Conservation (phyloP, 2,888 invertebrate genomes). For the Ethmia dodecea region DNA sequence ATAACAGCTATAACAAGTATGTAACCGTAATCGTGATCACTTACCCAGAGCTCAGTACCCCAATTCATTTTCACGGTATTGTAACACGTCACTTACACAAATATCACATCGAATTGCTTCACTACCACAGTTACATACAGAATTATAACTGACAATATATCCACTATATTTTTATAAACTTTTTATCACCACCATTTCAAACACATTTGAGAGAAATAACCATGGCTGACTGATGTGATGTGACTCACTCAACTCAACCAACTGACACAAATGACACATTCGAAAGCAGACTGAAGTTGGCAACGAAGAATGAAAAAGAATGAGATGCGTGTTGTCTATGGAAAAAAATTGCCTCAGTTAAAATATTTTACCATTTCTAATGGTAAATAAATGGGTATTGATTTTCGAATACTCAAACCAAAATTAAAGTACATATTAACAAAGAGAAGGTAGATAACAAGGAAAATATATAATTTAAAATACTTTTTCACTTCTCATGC, state of each 20-base stretch:
- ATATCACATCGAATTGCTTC: conserved; percentile 66
- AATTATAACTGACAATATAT: conserved; percentile 37
- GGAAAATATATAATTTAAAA: too few relatives aligned
- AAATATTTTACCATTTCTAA: too few relatives aligned
- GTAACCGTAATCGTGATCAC: conserved; percentile 31
- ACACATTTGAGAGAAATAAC: conserved; percentile 63
- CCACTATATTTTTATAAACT: conserved; percentile 43
- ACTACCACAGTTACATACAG: conserved; percentile 49
- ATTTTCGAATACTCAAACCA: too few relatives aligned
- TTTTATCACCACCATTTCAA: conserved; percentile 68
- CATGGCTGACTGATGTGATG: conserved; percentile 75
- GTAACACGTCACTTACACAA: conserved; percentile 64
- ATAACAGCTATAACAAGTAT: too few relatives aligned
- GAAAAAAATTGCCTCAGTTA: too few relatives aligned
- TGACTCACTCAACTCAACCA: conserved; percentile 10
- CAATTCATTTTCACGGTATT: conserved; percentile 78
- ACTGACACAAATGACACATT: conserved; percentile 29
- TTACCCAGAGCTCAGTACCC: conserved; percentile 84
- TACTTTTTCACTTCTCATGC: too few relatives aligned
- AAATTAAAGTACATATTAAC: too few relatives aligned
- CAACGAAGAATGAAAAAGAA: too few relatives aligned
- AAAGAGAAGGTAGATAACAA: too few relatives aligned
- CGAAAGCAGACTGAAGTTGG: conserved; percentile 17
- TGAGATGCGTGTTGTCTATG: too few relatives aligned
- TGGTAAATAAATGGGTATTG: too few relatives aligned